These are phyloP conservation scores for Lithobates sylvaticus DNA, from an alignment of 2,797 vertebrate genomes.

Conservation along the genomic window DNA sequence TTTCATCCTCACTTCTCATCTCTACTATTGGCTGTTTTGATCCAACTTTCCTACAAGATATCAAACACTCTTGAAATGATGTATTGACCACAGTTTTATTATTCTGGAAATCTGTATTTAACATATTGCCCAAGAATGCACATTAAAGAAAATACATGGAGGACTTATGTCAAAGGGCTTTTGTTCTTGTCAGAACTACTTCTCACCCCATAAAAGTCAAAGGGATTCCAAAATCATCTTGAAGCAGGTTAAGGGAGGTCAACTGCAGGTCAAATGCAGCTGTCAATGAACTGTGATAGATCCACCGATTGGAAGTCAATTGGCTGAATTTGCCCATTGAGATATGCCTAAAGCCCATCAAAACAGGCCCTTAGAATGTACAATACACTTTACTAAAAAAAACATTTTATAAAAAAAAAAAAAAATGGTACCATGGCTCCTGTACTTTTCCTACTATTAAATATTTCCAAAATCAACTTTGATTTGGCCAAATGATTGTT, in stretches of 20 bases:
- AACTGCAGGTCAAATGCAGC: too few relatives aligned
- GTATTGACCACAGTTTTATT: slow-evolving; percentile 10
- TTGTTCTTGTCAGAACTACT: neutral
- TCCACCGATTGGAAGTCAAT: neutral
- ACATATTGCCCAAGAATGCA: neutral
- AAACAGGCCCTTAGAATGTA: too few relatives aligned
- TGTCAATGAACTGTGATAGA: too few relatives aligned
- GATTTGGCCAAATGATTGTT: too few relatives aligned
- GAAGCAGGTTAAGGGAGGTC: neutral
- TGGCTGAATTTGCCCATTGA: neutral
- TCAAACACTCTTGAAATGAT: slow-evolving; percentile 57
- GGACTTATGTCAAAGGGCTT: neutral
- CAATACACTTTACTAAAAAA: neutral
- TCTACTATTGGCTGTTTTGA: slow-evolving; percentile 88
- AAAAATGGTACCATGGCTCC: neutral
- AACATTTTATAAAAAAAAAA: too few relatives aligned
- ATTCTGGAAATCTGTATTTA: neutral
- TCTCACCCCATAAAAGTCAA: neutral
- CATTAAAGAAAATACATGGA: neutral
- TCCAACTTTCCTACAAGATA: slow-evolving; percentile 82
- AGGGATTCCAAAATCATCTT: neutral
- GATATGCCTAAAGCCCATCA: neutral
- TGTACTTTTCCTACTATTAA: neutral
- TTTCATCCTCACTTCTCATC: slow-evolving; percentile 86
- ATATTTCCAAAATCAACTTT: too few relatives aligned